A percentile compares a stretch with the other conserved stretches of the same genome.
phyloP scores from a whole-genome alignment of 2,797 vertebrate species.

The Trachops cirrhosus region DNA sequence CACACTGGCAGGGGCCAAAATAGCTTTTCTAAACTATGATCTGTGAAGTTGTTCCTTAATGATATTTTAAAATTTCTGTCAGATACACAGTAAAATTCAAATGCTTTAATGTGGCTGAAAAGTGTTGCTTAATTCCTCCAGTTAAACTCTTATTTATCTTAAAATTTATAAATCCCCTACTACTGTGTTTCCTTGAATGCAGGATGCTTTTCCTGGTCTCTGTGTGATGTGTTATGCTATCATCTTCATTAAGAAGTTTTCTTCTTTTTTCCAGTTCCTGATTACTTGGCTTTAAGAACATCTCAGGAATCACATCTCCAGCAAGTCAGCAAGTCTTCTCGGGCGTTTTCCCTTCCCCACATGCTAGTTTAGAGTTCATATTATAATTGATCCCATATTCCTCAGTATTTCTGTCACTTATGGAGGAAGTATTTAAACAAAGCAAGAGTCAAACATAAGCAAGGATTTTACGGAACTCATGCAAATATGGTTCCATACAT shows the following conservation, averaged over 20 bases:
- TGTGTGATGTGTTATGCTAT: neutral
- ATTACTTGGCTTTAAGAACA: neutral
- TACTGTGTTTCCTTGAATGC: neutral
- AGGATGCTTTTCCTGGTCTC: neutral
- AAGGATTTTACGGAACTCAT: neutral
- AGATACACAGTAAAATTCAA: neutral
- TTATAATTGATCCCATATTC: neutral
- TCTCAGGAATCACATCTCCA: neutral
- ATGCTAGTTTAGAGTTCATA: neutral
- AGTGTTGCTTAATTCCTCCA: neutral
- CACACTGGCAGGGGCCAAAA: neutral
- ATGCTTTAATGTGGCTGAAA: neutral
- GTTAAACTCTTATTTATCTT: neutral
- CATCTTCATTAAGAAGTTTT: neutral
- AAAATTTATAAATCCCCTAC: neutral
- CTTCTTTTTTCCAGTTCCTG: neutral
- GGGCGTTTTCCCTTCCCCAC: too few relatives aligned
- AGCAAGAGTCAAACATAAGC: neutral
- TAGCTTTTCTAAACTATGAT: neutral
- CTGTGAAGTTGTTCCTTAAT: neutral
- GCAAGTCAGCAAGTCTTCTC: neutral
- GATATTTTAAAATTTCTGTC: neutral
- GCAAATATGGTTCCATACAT: neutral
- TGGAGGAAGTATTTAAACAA: neutral
- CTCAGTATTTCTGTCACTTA: neutral